Evolutionary conservation across 2,797 vertebrate genomes (phyloP).

Genomic region (Rhynchonycteris naso): DNA sequence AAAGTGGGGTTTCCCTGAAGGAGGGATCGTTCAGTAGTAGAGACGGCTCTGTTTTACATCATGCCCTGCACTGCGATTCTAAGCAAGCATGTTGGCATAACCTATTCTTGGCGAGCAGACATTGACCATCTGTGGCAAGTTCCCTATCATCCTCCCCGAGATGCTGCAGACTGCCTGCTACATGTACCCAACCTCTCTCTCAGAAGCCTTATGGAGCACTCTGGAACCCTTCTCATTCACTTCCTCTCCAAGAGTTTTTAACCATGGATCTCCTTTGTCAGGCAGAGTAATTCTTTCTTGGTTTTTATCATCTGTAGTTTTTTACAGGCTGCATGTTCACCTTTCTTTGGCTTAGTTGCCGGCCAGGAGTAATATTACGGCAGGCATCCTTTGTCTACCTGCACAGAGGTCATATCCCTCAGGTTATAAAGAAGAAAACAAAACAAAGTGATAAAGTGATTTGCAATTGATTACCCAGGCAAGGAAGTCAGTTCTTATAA

Average conservation of each 20-base stretch:
- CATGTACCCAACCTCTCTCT: neutral
- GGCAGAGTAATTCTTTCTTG: constrained; percentile 12
- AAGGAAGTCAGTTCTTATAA: constrained; percentile 11
- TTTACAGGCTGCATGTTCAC: neutral
- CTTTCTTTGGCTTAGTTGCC: constrained; percentile 15
- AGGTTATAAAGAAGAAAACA: constrained; percentile 49
- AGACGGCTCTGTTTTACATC: constrained; percentile 36
- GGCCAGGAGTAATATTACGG: neutral
- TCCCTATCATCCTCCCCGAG: neutral
- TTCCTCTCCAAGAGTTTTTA: constrained; percentile 3
- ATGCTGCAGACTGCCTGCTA: neutral
- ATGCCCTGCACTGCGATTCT: neutral
- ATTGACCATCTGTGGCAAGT: neutral
- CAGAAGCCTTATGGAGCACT: neutral
- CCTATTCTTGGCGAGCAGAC: constrained; percentile 36
- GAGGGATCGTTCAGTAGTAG: neutral
- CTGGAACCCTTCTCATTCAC: neutral
- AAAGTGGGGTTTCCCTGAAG: constrained; percentile 34
- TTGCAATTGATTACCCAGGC: neutral
- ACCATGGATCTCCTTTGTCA: neutral
- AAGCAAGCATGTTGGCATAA: constrained; percentile 4
- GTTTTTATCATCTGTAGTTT: constrained; percentile 25
- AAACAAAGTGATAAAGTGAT: neutral
- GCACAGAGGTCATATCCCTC: neutral
- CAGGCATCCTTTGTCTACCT: neutral